phyloP scores from a whole-genome alignment of 2,113 vertebrate species.

The Caretta caretta region DNA sequence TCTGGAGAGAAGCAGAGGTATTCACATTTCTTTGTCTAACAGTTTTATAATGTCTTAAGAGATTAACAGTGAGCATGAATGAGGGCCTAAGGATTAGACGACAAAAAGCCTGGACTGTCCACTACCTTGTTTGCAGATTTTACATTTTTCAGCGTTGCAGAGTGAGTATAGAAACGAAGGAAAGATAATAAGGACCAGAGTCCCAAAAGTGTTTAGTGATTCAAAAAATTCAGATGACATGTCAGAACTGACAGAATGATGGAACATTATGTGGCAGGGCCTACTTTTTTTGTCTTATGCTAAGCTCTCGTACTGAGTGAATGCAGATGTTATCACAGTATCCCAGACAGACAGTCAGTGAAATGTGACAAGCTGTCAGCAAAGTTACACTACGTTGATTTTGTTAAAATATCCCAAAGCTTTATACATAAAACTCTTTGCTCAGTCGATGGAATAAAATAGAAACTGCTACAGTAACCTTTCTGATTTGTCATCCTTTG shows the following conservation, averaged over 20 bases:
- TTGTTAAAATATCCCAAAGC: constrained; percentile 85
- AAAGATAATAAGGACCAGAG: constrained; percentile 89
- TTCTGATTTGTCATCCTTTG: constrained; percentile 21
- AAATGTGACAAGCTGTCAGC: constrained; percentile 90
- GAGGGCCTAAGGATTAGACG: constrained; percentile 86
- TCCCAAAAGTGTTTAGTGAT: constrained; percentile 90
- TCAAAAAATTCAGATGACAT: constrained; percentile 91
- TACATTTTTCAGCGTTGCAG: constrained; percentile 84
- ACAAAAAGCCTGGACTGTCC: constrained; percentile 82
- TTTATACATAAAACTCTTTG: constrained; percentile 70
- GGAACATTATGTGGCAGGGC: constrained; percentile 87
- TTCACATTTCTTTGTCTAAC: constrained; percentile 89
- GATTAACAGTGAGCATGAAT: constrained; percentile 93
- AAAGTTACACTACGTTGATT: constrained; percentile 86
- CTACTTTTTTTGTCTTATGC: constrained; percentile 87
- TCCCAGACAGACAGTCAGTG: constrained; percentile 88
- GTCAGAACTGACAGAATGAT: constrained; percentile 89
- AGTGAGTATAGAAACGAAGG: constrained; percentile 81
- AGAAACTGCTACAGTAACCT: constrained; percentile 51
- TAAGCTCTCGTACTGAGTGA: constrained; percentile 94
- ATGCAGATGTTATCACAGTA: constrained; percentile 95
- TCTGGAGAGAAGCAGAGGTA: constrained; percentile 88
- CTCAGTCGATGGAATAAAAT: constrained; percentile 4
- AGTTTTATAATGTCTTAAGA: constrained; percentile 91
- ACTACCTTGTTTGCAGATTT: constrained; percentile 88